phyloP scores from a whole-genome alignment of 2,797 vertebrate species.

The Enteromius treurensis region DNA sequence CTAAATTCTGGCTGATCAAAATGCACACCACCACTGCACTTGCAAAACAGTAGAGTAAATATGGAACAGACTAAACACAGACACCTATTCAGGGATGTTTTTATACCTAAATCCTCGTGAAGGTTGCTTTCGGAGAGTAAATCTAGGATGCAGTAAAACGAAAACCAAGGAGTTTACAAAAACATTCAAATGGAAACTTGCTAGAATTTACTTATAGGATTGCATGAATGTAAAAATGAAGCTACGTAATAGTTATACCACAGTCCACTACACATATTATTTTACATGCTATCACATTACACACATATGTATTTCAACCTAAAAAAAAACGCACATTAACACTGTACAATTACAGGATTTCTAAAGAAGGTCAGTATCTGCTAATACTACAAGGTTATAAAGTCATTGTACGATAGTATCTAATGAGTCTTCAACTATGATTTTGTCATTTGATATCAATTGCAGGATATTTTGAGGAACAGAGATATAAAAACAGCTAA shows the following conservation, averaged over 20 bases:
- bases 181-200: background rate
- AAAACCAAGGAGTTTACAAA: background rate
- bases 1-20: conserved; percentile 24
- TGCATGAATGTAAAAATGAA: background rate
- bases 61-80: conserved; percentile 47
- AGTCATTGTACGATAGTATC: background rate
- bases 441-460: conserved; percentile 11
- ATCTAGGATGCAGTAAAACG: conserved; percentile 38
- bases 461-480: background rate
- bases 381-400: background rate
- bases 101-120: conserved; percentile 54
- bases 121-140: conserved; percentile 53
- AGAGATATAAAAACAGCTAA: background rate
- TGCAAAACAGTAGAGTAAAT: conserved; percentile 48
- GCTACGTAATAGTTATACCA: background rate
- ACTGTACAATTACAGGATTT: background rate
- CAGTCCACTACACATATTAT: background rate
- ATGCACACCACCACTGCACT: conserved; percentile 20
- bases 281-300: background rate
- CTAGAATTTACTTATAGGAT: background rate
- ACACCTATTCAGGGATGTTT: conserved; percentile 40
- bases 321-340: background rate
- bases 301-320: background rate
- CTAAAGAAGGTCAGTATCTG: background rate
- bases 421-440: background rate